Conservation (phyloP, 2,888 invertebrate species). For the Drosophila kambysellisi region DNA sequence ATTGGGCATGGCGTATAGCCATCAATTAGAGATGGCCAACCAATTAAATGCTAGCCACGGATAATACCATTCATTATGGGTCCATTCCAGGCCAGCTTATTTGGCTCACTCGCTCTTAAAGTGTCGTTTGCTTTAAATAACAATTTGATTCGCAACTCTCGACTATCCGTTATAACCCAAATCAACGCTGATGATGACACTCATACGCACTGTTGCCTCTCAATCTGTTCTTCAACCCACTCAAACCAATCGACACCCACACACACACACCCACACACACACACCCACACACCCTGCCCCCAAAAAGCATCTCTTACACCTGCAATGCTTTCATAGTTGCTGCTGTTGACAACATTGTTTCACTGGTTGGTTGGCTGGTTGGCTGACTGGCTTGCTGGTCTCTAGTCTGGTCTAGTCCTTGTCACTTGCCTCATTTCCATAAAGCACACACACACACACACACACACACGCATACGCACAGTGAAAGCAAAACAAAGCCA, state of each 20-base stretch:
- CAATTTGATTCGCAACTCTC: neutral
- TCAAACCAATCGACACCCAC: neutral
- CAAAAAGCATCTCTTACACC: constrained; percentile 10
- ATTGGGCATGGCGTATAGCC: constrained; percentile 13
- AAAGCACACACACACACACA: constrained; percentile 48
- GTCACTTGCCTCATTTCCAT: constrained; percentile 73
- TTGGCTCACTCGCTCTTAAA: neutral
- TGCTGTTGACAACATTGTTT: constrained; percentile 80
- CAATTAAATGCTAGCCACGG: constrained; percentile 44
- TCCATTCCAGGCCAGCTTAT: neutral
- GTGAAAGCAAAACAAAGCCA: constrained; percentile 56
- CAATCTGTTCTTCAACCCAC: constrained; percentile 37
- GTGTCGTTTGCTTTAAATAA: constrained; percentile 37
- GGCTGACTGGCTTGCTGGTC: constrained; percentile 17
- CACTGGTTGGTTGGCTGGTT: constrained; percentile 17
- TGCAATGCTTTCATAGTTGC: constrained; percentile 44
- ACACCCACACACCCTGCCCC: neutral
- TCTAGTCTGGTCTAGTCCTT: constrained; percentile 44
- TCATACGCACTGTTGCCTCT: constrained; percentile 79
- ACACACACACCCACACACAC: neutral
- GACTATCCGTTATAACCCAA: constrained; percentile 44
- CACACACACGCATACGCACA: constrained; percentile 32
- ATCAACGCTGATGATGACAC: constrained; percentile 75
- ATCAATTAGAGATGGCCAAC: constrained; percentile 49
- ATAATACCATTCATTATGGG: constrained; percentile 14